phyloP scores from a whole-genome alignment of 1,140 invertebrate genomes.

The Uloborus diversus region DNA sequence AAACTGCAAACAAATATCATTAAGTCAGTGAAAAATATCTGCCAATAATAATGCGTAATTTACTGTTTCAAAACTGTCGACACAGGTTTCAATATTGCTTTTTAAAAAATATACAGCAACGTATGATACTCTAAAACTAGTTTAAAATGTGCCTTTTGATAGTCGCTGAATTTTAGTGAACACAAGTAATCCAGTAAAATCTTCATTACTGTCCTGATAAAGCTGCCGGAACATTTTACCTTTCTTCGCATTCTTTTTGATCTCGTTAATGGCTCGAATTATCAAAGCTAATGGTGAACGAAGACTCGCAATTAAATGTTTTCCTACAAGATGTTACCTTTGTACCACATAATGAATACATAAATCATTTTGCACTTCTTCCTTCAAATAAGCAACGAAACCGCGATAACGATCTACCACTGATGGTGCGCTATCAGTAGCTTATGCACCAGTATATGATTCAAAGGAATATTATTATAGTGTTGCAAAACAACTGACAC shows the following conservation, averaged over 20 bases:
- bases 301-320: not conserved
- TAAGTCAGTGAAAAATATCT: no score
- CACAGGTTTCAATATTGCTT: no score
- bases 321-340: not conserved
- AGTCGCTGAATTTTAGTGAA: no score
- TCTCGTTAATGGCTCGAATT: not conserved
- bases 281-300: conserved; percentile 19
- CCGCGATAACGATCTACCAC: conserved; percentile 60
- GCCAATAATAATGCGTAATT: no score
- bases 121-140: no score
- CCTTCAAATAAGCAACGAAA: conserved; percentile 61
- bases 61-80: no score
- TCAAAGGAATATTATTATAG: no score
- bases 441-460: conserved; percentile 62
- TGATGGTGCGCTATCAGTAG: conserved; percentile 62
- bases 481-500: no score
- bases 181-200: no score
- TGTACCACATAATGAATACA: conserved; percentile 17
- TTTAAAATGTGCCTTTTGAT: no score
- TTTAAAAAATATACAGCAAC: no score
- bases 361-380: conserved; percentile 54
- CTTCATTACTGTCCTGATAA: not conserved
- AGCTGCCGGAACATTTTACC: not conserved
- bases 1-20: no score
- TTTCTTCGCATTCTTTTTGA: not conserved